phyloP scores from a whole-genome alignment of 2,113 vertebrate genomes.

The Nothobranchius furzeri region DNA sequence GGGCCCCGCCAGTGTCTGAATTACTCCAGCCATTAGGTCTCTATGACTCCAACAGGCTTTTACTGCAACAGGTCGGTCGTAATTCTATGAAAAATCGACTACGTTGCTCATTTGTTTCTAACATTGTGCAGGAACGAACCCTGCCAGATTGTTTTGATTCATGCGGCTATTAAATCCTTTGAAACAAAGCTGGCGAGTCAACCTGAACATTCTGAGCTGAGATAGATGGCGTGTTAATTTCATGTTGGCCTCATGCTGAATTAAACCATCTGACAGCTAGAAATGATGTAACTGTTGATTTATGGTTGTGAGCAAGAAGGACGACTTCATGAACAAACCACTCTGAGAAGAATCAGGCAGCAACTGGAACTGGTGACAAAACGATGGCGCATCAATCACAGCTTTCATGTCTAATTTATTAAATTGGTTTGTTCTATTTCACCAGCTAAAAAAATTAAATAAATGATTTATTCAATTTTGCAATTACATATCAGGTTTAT shows the following conservation, averaged over 20 bases:
- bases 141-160: conserved; percentile 1
- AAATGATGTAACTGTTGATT: conserved; percentile 43
- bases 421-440: conserved; percentile 10
- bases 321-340: too few relatives aligned
- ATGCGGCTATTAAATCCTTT: conserved; percentile 43
- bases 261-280: conserved; percentile 15
- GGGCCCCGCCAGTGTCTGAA: conserved; percentile 43
- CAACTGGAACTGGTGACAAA: background rate
- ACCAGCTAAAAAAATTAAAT: conserved; percentile 19
- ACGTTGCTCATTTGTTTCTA: conserved; percentile 61
- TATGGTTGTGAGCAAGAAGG: background rate
- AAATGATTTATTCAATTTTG: conserved; percentile 53
- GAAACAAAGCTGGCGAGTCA: conserved; percentile 31
- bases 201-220: conserved; percentile 16
- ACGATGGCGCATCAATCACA: background rate
- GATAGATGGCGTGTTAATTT: conserved; percentile 49
- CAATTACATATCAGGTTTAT: conserved; percentile 40
- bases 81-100: conserved; percentile 64
- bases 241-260: conserved; percentile 34
- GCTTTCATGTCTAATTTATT: conserved; percentile 20
- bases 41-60: conserved; percentile 57
- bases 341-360: background rate
- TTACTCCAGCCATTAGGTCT: conserved; percentile 57
- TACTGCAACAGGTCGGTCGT: conserved; percentile 61
- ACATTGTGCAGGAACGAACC: background rate